phyloP scores from a whole-genome alignment of 2,888 invertebrate species.

The Scelioninae gen. 1 region DNA sequence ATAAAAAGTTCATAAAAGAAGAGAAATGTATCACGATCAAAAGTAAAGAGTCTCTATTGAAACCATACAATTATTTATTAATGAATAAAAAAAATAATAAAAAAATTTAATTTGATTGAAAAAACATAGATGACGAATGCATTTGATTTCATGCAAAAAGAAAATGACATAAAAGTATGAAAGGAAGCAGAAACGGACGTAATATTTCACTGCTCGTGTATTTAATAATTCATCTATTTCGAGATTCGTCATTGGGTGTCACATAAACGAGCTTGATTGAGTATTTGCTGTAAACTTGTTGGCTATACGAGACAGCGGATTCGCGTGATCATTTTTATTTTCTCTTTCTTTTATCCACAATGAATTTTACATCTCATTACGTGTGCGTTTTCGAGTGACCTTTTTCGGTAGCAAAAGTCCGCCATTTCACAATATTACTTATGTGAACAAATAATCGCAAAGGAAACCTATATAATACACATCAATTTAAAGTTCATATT shows the following conservation, averaged over 20 bases:
- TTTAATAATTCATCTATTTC: conserved; percentile 65
- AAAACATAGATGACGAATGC: neutral
- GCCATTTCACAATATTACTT: conserved; percentile 3
- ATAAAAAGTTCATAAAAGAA: conserved; percentile 1
- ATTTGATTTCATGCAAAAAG: neutral
- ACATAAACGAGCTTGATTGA: conserved; percentile 61
- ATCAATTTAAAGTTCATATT: no score
- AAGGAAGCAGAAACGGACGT: conserved; percentile 53
- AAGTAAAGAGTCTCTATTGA: neutral
- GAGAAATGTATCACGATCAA: neutral
- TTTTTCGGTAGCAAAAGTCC: conserved; percentile 11
- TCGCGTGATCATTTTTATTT: conserved; percentile 41
- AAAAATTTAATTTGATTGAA: neutral
- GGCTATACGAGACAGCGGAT: conserved; percentile 44
- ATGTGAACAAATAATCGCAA: no score
- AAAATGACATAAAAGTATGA: conserved; percentile 10
- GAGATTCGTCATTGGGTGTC: conserved; percentile 66
- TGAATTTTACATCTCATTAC: no score
- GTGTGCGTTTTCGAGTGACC: conserved; percentile 6
- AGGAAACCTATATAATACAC: no score
- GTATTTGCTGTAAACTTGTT: conserved; percentile 49
- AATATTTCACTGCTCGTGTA: conserved; percentile 41
- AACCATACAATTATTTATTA: neutral
- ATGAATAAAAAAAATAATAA: neutral
- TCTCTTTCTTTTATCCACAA: no score